Conservation (phyloP, 1,140 invertebrate genomes). For the Drosophila ambigua region DNA sequence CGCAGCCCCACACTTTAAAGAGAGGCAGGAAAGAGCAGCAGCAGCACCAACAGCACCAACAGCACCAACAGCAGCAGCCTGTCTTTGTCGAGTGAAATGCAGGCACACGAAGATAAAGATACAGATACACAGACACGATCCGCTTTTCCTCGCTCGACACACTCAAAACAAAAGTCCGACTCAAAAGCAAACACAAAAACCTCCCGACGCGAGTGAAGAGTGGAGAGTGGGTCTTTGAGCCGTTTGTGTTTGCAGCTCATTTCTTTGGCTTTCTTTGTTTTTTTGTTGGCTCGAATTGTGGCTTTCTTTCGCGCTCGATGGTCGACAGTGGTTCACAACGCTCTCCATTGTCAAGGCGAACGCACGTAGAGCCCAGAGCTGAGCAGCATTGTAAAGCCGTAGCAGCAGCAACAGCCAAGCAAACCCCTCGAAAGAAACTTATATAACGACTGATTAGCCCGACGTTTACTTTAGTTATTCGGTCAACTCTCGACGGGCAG, state of each 20-base stretch:
- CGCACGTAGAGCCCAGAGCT: constrained; percentile 64
- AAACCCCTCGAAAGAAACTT: constrained; percentile 75
- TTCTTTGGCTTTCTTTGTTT: constrained; percentile 78
- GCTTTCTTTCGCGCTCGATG: constrained; percentile 63
- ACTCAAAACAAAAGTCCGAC: constrained; percentile 42
- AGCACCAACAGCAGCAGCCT: constrained; percentile 9
- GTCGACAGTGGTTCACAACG: constrained; percentile 69
- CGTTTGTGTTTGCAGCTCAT: constrained; percentile 68
- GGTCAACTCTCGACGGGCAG: constrained; percentile 84
- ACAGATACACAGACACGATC: constrained; percentile 15
- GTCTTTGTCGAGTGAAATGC: constrained; percentile 24
- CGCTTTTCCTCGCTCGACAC: constrained; percentile 30
- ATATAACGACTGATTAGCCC: constrained; percentile 83
- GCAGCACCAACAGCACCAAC: constrained; percentile 11
- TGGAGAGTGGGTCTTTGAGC: constrained; percentile 45
- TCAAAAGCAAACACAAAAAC: constrained; percentile 25
- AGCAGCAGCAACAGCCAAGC: constrained; percentile 50
- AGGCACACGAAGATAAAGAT: constrained; percentile 28
- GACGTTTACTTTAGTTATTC: constrained; percentile 83
- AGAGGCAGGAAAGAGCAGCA: constrained; percentile 29
- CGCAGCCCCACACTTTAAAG: constrained; percentile 10
- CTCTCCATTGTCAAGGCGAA: constrained; percentile 83
- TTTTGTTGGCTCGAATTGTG: constrained; percentile 40
- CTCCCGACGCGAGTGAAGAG: constrained; percentile 2
- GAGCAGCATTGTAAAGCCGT: constrained; percentile 17